A percentile compares a stretch with the other conserved stretches of the same genome.
Conservation (phyloP, 2,113 vertebrate species). For the Cryptomyrus ogoouensis region DNA sequence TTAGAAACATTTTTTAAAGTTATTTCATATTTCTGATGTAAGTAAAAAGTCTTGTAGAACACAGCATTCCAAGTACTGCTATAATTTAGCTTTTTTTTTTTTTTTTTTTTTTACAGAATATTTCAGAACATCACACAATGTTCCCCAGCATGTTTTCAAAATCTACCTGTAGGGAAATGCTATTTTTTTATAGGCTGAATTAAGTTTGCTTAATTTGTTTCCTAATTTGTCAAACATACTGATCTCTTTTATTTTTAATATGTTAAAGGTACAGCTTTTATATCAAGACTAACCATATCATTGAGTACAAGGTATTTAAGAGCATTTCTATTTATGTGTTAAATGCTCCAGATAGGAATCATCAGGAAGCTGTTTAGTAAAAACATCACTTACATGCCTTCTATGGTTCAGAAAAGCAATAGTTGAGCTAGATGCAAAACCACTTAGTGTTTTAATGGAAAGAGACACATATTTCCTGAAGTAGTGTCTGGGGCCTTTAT, state of each 20-base stretch:
- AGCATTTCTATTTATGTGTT: conserved; percentile 30
- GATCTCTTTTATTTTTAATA: not conserved
- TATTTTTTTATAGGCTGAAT: no score
- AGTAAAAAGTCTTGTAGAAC: not conserved
- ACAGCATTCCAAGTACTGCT: not conserved
- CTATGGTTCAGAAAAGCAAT: not conserved
- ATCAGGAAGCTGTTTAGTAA: conserved; percentile 14
- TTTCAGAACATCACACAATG: not conserved
- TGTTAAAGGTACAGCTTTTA: not conserved
- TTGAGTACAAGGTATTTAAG: not conserved
- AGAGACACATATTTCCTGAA: not conserved
- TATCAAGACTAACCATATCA: not conserved
- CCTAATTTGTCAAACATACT: not conserved
- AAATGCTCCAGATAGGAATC: conserved; percentile 37
- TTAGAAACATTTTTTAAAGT: not conserved
- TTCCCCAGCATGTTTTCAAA: not conserved
- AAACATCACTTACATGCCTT: not conserved
- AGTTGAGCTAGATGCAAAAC: not conserved
- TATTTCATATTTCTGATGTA: not conserved
- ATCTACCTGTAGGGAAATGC: not conserved
- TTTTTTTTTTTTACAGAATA: not conserved
- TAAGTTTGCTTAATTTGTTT: not conserved
- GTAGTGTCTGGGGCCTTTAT: not conserved
- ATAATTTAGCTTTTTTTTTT: not conserved
- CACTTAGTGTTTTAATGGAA: not conserved